phyloP scores from a whole-genome alignment of 2,888 invertebrate species.

The Zootermopsis nevadensis region DNA sequence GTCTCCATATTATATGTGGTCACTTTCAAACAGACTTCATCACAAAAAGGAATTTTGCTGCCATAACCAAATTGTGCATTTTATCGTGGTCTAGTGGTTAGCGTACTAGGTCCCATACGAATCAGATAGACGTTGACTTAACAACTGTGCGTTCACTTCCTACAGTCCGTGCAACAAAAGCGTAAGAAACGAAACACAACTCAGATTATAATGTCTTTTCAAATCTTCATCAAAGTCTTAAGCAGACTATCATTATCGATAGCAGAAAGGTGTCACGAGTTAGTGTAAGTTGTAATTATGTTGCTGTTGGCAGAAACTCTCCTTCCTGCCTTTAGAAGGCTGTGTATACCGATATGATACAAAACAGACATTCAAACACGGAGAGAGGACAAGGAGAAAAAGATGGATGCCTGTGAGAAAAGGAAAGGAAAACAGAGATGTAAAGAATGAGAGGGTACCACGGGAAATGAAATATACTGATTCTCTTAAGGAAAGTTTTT shows the following conservation, averaged over 20 bases:
- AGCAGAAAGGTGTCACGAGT: neutral
- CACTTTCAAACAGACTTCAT: too few species aligned
- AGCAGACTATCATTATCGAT: neutral
- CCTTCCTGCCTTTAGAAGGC: neutral
- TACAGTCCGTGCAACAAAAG: too few species aligned
- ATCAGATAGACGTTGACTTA: too few species aligned
- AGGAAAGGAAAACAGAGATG: neutral
- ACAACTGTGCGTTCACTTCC: too few species aligned
- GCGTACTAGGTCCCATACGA: too few species aligned
- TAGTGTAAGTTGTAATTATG: neutral
- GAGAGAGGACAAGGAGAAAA: neutral
- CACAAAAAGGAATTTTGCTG: too few species aligned
- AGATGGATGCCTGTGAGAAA: neutral
- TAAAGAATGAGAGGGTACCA: neutral
- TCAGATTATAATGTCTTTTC: neutral
- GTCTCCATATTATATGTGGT: too few species aligned
- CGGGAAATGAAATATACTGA: conserved; percentile 33
- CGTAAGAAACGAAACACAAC: too few species aligned
- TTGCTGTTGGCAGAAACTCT: neutral
- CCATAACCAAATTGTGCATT: too few species aligned
- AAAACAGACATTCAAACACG: neutral
- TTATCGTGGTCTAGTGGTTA: too few species aligned
- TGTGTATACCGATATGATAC: neutral
- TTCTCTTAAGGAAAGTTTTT: conserved; percentile 33
- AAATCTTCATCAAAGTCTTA: neutral